A percentile compares a stretch with the other conserved stretches of the same genome.
These are phyloP conservation scores for Calyptomena viridis DNA, from an alignment of 2,113 vertebrate species.

Conservation along the genomic window DNA sequence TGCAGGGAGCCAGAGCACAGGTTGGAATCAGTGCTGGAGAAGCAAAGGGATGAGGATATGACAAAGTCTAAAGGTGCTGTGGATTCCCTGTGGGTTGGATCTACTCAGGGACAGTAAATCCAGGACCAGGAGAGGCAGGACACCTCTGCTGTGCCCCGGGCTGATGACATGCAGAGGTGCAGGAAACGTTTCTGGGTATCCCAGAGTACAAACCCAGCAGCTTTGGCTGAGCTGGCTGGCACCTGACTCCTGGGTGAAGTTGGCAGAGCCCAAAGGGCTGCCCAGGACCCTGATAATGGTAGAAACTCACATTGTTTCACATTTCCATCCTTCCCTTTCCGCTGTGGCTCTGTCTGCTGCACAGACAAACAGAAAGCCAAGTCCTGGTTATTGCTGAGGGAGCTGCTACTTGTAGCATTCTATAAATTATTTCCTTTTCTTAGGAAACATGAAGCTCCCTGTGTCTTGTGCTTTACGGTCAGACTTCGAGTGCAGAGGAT, in stretches of 20 bases:
- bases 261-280: neutral
- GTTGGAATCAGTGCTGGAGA: neutral
- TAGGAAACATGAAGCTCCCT: neutral
- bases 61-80: neutral
- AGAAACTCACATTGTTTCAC: neutral
- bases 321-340: neutral
- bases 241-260: neutral
- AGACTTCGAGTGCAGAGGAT: neutral
- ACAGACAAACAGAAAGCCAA: neutral
- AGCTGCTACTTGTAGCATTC: neutral
- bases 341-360: neutral
- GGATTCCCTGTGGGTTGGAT: accelerated
- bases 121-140: neutral
- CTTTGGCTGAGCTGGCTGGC: neutral
- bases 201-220: neutral
- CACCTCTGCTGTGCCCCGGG: neutral
- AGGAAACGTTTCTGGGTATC: neutral
- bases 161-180: neutral
- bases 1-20: neutral
- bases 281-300: neutral
- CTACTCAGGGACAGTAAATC: neutral
- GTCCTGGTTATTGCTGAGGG: neutral
- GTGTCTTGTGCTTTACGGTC: neutral
- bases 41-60: neutral
- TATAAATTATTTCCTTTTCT: neutral